A percentile compares a stretch with the other conserved stretches of the same genome.
Evolutionary conservation across 2,113 vertebrate genomes (phyloP).

Genomic region (Oriolus oriolus): DNA sequence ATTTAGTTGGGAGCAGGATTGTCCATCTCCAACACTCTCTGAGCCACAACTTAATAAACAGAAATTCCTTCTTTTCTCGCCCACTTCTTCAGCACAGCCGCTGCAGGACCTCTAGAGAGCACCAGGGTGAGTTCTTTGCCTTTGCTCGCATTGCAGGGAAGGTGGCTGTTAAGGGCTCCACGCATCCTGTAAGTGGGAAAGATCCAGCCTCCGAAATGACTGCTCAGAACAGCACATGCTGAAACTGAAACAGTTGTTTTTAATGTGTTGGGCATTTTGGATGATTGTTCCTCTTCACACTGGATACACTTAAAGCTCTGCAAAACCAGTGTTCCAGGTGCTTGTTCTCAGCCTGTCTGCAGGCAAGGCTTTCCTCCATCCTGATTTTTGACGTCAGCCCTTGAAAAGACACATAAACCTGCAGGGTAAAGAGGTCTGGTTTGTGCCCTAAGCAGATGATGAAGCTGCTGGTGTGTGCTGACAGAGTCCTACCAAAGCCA

Average conservation of each 20-base stretch:
- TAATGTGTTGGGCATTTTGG: accelerated
- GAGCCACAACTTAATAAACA: neutral
- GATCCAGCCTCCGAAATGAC: neutral
- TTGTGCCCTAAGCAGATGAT: neutral
- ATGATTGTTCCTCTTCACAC: neutral
- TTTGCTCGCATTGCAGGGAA: neutral
- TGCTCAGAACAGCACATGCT: neutral
- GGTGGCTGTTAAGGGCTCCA: neutral
- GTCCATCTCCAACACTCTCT: neutral
- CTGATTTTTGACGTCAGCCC: neutral
- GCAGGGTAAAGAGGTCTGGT: neutral
- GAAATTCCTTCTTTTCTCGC: neutral
- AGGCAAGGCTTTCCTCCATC: neutral
- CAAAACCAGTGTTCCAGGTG: neutral
- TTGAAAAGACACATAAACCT: accelerated
- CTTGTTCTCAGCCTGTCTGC: neutral
- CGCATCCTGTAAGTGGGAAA: neutral
- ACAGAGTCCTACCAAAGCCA: neutral
- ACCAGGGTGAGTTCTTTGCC: neutral
- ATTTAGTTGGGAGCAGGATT: neutral
- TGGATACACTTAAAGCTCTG: neutral
- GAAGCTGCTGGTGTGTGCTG: neutral
- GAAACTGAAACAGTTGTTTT: neutral
- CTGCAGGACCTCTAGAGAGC: neutral
- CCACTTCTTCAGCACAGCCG: neutral